These are phyloP conservation scores for Hozukius guyotensis DNA, from an alignment of 2,797 vertebrate genomes.

Conservation along the genomic window DNA sequence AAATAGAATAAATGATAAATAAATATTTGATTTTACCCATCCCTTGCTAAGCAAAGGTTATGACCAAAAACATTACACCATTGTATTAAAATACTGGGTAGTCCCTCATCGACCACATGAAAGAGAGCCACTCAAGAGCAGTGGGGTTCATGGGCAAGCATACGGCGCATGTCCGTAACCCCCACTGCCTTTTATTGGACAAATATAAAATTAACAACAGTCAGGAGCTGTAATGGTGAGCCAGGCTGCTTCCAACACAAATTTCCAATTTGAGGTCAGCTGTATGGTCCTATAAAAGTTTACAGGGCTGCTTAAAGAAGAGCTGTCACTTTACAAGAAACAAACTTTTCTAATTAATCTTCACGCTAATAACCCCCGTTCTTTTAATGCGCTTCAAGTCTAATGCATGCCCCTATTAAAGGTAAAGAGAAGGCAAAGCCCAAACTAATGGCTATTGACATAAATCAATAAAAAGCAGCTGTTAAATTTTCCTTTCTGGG, in stretches of 20 bases:
- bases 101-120: conserved; percentile 49
- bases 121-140: conserved; percentile 32
- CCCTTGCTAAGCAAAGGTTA: conserved; percentile 19
- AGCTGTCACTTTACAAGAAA: conserved; percentile 83
- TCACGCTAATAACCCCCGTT: conserved; percentile 75
- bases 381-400: conserved; percentile 65
- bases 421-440: conserved; percentile 60
- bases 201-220: conserved; percentile 99
- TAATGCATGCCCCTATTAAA: conserved; percentile 72
- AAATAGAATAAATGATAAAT: background rate
- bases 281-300: conserved; percentile 93
- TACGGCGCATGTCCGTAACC: conserved; percentile 69
- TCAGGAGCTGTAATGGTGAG: conserved; percentile 83
- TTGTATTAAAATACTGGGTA: conserved; percentile 42
- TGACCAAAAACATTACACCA: conserved; percentile 23
- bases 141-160: conserved; percentile 47
- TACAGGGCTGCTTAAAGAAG: conserved; percentile 90
- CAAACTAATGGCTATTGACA: conserved; percentile 80
- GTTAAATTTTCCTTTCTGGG: conserved; percentile 75
- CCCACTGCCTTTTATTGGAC: conserved; percentile 92
- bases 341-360: conserved; percentile 87
- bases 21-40: background rate
- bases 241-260: conserved; percentile 89
- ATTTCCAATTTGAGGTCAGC: conserved; percentile 96
- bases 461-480: conserved; percentile 78